These are phyloP conservation scores for Prionace glauca DNA, from an alignment of 2,797 vertebrate species.

Conservation along the genomic window DNA sequence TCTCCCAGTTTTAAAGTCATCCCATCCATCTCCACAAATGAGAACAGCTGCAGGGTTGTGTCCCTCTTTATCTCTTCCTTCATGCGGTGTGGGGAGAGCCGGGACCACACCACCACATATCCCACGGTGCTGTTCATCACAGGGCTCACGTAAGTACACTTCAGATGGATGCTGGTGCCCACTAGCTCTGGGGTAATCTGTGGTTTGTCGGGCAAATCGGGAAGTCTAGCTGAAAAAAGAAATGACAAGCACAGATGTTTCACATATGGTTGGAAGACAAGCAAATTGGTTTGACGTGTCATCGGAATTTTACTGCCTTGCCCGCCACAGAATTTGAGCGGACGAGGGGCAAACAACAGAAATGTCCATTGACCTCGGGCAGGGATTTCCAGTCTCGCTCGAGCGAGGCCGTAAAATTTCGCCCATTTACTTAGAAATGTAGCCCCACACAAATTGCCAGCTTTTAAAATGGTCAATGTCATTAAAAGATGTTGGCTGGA, in stretches of 20 bases:
- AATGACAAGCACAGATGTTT: not conserved
- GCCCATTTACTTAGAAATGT: not conserved
- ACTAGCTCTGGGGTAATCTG: constrained; percentile 57
- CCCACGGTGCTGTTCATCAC: constrained; percentile 45
- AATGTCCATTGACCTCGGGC: no score
- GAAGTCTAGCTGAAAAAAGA: constrained; percentile 49
- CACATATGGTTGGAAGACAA: not conserved
- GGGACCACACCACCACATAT: constrained; percentile 62
- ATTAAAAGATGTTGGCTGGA: not conserved
- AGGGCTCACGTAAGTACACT: constrained; percentile 55
- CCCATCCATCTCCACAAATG: constrained; percentile 65
- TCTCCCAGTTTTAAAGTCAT: constrained; percentile 68
- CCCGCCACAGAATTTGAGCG: no score
- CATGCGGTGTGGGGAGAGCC: constrained; percentile 55
- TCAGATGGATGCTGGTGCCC: constrained; percentile 58
- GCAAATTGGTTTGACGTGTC: not conserved
- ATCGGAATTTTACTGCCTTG: no score
- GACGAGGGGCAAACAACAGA: no score
- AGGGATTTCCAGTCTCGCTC: no score
- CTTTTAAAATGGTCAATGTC: not conserved
- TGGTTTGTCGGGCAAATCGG: constrained; percentile 52
- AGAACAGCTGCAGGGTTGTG: constrained; percentile 55
- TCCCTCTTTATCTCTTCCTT: constrained; percentile 67
- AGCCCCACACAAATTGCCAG: not conserved
- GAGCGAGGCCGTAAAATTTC: no score